Conservation (phyloP, 2,888 invertebrate species). For the Rhopalosiphum nymphaeae region DNA sequence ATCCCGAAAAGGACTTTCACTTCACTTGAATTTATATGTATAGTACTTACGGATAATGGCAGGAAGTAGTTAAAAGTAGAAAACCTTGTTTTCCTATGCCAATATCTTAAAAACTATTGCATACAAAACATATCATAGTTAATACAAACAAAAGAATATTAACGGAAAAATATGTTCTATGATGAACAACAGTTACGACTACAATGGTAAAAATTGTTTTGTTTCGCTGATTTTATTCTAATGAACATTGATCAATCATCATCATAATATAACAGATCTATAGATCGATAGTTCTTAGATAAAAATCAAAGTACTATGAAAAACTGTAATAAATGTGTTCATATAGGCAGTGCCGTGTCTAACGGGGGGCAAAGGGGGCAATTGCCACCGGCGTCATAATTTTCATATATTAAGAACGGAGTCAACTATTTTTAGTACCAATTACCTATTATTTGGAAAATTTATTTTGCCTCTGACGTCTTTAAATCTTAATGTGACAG, state of each 20-base stretch:
- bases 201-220: neutral
- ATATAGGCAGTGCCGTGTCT: no score
- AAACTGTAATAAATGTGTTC: neutral
- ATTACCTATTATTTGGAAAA: no score
- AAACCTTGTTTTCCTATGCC: slow-evolving; percentile 33
- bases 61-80: slow-evolving; percentile 51
- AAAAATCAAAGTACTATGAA: neutral
- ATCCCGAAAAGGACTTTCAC: slow-evolving; percentile 41
- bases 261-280: neutral
- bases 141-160: neutral
- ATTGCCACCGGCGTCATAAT: no score
- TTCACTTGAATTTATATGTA: neutral
- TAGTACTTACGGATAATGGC: slow-evolving; percentile 37
- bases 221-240: neutral
- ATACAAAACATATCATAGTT: neutral
- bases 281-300: no score
- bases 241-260: neutral
- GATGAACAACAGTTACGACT: neutral
- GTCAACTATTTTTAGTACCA: no score
- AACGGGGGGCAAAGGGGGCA: no score
- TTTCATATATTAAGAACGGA: no score
- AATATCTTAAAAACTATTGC: neutral
- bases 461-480: no score
- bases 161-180: neutral
- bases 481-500: no score